Evolutionary conservation across 2,888 invertebrate species (phyloP), one percentile per base, ranked within the genome.

Genomic region (Polydrusus cervinus): DNA sequence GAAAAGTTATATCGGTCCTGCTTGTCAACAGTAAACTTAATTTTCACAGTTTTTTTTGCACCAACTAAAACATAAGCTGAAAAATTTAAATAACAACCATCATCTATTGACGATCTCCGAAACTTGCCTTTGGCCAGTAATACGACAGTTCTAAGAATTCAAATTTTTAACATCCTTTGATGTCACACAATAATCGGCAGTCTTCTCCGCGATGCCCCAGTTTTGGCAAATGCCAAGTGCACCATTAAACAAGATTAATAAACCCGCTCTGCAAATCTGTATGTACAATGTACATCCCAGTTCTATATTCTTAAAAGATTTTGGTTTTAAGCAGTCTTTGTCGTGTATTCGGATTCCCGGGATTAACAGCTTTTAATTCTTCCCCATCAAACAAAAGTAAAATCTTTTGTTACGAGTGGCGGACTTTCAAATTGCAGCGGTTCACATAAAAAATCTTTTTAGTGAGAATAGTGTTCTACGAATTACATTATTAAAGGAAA

Each of bases 231-330:
- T 55, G 51, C 51, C 51, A 55, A 55, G 30, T 55, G n/a, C 55
- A 55, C 55, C 30, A 55, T 55, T 55, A 55, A 55, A 30, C 30
- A 55, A 55, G 55, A 55, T 55, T 55, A n/a, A n/a, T n/a, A 55
- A 55, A 55, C 25, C 55, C 55, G 55, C n/a, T 55, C 30, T 55
- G 30, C n/a, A 55, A 30, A 13, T 30, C 55, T 55, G 30, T 55
- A 30, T 55, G 55, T 30, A 30, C 55, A 55, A 30, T 55, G 53
- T 25, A 30, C 55, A 55, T 55, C 55, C 30, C 16, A 25, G 55
- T 55, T 55, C 11, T 55, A 55, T 55, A 55, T 55, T 55, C 55
- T 55, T 55, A 55, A 55, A 30, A 30, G 55, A 55, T 55, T 55
- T 18, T 55, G 20, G 51, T 9, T 51, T 51, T 51, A 51, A 51